Evolutionary conservation across 2,888 invertebrate genomes (phyloP).

Genomic region (Andrena camellia): DNA sequence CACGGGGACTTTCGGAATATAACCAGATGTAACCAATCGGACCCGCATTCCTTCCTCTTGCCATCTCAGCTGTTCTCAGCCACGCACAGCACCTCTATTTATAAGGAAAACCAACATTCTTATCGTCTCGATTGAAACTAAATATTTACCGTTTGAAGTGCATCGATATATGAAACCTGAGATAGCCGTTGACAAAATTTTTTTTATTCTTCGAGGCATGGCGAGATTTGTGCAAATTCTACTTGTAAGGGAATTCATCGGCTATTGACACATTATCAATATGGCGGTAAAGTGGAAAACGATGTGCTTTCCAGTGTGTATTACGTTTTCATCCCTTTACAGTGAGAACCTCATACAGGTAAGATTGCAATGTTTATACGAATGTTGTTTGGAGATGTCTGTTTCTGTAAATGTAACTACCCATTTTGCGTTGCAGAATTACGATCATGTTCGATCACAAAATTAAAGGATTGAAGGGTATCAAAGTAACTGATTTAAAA

Average conservation of each 20-base stretch:
- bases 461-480: conserved; percentile 30
- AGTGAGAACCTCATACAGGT: conserved; percentile 55
- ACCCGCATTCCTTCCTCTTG: too few species aligned
- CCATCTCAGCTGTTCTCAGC: too few species aligned
- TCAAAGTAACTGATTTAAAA: conserved; percentile 44
- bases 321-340: conserved; percentile 47
- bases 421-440: conserved; percentile 16
- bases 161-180: conserved; percentile 15
- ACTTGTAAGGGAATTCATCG: conserved; percentile 51
- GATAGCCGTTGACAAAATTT: conserved; percentile 14
- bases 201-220: conserved; percentile 23
- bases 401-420: conserved; percentile 9
- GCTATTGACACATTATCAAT: conserved; percentile 73
- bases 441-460: conserved; percentile 7
- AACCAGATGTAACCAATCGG: too few species aligned
- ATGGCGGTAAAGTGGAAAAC: conserved; percentile 70
- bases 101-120: conserved; percentile 26
- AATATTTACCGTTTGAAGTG: conserved; percentile 4
- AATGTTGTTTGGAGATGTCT: not conserved
- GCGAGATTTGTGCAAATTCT: conserved; percentile 31
- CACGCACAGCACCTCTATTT: not conserved
- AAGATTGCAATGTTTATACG: conserved; percentile 21
- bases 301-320: conserved; percentile 58
- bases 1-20: too few species aligned
- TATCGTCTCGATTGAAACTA: not conserved